A percentile compares a stretch with the other conserved stretches of the same genome.
Conservation (phyloP, 2,888 invertebrate genomes). For the Auanema freiburgensis region DNA sequence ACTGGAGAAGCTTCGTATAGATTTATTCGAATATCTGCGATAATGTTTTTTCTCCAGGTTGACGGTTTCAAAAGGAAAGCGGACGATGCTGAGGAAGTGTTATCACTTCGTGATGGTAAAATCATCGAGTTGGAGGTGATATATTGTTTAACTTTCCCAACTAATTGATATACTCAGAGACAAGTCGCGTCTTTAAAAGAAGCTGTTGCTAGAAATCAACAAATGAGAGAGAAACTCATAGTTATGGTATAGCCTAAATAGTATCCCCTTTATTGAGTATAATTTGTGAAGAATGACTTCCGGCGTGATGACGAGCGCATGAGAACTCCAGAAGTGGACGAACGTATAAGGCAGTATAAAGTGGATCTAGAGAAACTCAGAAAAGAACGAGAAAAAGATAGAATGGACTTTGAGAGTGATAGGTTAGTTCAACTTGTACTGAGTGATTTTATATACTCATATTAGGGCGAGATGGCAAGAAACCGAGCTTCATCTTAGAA, state of each 20-base stretch:
- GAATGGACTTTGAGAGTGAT: constrained; percentile 16
- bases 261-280: not conserved
- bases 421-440: constrained; percentile 2
- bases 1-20: not conserved
- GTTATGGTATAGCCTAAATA: not conserved
- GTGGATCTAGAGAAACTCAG: constrained; percentile 15
- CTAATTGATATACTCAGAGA: not conserved
- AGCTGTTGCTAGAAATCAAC: constrained; percentile 9
- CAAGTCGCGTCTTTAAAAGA: constrained; percentile 6
- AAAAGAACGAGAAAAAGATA: constrained; percentile 16
- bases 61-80: constrained; percentile 14
- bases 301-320: constrained; percentile 10
- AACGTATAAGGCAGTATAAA: constrained; percentile 4
- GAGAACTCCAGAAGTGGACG: constrained; percentile 18
- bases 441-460: not conserved
- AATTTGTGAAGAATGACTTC: constrained; percentile 4
- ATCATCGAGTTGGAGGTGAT: constrained; percentile 12
- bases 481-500: constrained; percentile 7
- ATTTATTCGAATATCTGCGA: not conserved
- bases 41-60: constrained; percentile 8
- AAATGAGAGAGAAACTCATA: constrained; percentile 12
- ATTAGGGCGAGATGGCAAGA: constrained; percentile 13
- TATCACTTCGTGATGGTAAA: constrained; percentile 7
- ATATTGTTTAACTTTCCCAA: not conserved
- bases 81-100: constrained; percentile 19